Evolutionary conservation across 2,888 invertebrate species (phyloP), one percentile per base, ranked within the genome.

Genomic region (Drosophila quinaria): DNA sequence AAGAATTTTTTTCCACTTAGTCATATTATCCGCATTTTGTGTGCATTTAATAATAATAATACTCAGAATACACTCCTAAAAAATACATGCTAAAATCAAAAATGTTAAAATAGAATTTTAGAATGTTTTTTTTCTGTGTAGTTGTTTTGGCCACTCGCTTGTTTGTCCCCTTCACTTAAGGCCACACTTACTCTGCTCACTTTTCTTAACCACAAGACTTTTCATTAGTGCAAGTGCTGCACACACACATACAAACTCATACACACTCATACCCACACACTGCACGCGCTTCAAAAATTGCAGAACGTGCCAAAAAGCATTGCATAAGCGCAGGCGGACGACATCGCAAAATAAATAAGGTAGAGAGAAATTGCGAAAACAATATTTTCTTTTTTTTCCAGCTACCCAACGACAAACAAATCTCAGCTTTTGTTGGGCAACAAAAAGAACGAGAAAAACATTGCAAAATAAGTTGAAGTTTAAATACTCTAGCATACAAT

Each of bases 201-300:
- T 19, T 15, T 41, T 8, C 33, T 39, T 63, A 35, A 67, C 82
- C 87, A 60, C 82, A 82, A 74, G 78, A 87, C 62, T 78, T 83
- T 83, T 83, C 83, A 83, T 83, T 83, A 83, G 88, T 87, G 86
- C 83, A 82, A 83, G 83, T 83, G 83, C 82, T 74, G 78, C 80
- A 73, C 29, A 60, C 50, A 41, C 19, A 9, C 39, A 41, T 44
- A 31, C 39, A 22, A n/a, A n/a, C n/a, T n/a, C 46, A 52, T 19
- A 44, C 50, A 15, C 62, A 19, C 35, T 35, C 31, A 35, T 9
- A 39, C 61, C 44, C 64, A 63, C 66, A 55, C 37, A 54, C 66
- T 47, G 56, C 54, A 62, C 75, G 83, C 78, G 76, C 62, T 65
- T 66, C 66, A 58, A 64, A 66, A 73, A 78, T 81, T 84, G 84